Evolutionary conservation across 2,113 vertebrate genomes (phyloP).

Genomic region (Chionis minor): DNA sequence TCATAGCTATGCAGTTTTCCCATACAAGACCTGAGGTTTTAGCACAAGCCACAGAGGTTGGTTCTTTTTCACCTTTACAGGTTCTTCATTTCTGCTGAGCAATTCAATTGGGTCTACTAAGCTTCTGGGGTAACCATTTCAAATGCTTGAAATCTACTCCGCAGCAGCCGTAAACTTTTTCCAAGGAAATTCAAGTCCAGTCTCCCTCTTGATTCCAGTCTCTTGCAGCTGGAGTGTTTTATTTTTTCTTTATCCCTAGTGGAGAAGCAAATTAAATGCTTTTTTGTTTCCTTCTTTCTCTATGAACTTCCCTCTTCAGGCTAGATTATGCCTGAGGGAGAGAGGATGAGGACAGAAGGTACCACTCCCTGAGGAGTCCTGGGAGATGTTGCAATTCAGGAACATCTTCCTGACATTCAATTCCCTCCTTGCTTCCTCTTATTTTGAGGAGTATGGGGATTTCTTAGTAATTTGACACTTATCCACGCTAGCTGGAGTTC

Average conservation of each 20-base stretch:
- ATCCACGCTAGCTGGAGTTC: background rate
- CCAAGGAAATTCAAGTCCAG: background rate
- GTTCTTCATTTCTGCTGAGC: background rate
- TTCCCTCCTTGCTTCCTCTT: background rate
- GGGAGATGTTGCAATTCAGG: background rate
- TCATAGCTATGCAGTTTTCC: background rate
- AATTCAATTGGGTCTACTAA: background rate
- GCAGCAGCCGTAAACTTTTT: background rate
- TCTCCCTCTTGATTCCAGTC: background rate
- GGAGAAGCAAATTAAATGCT: background rate
- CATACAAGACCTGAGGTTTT: fast-evolving
- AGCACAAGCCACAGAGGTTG: background rate
- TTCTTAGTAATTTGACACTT: background rate
- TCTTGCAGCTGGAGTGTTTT: background rate
- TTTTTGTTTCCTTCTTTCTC: background rate
- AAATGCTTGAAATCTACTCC: background rate
- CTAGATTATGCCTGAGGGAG: background rate
- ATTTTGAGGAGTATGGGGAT: background rate
- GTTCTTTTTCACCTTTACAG: background rate
- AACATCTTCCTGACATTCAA: background rate
- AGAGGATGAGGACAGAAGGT: background rate
- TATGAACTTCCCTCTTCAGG: background rate
- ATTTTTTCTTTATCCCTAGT: background rate
- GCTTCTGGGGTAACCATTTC: background rate
- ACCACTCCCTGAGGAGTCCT: background rate